phyloP scores from a whole-genome alignment of 2,113 vertebrate species.

The Recurvirostra avosetta region DNA sequence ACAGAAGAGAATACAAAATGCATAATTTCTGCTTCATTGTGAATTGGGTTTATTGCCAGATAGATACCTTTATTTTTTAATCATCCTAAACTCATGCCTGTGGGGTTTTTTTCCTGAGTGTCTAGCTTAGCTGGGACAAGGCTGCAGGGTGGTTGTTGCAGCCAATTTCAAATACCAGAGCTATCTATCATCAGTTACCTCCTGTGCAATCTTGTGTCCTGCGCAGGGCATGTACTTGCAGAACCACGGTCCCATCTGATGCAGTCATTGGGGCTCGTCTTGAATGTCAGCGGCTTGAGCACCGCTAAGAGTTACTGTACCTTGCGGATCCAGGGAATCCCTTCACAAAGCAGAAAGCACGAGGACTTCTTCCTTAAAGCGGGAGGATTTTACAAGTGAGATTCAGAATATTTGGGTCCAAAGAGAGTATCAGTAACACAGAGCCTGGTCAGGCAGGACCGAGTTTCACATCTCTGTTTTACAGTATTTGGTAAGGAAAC shows the following conservation, averaged over 20 bases:
- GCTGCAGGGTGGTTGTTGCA: neutral
- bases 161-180: neutral
- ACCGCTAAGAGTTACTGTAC: neutral
- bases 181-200: neutral
- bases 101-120: neutral
- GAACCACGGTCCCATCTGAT: neutral
- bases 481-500: neutral
- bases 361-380: neutral
- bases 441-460: neutral
- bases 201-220: neutral
- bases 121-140: neutral
- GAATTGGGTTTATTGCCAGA: neutral
- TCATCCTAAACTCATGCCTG: neutral
- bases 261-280: neutral
- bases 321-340: neutral
- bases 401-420: neutral
- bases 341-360: neutral
- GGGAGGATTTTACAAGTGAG: neutral
- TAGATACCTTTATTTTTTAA: neutral
- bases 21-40: neutral
- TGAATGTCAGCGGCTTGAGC: neutral
- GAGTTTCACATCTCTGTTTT: neutral
- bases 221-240: neutral
- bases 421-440: neutral
- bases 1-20: neutral